Evolutionary conservation across 2,113 vertebrate genomes (phyloP), one percentile per base, ranked within the genome.

Genomic region (Bos javanicus): DNA sequence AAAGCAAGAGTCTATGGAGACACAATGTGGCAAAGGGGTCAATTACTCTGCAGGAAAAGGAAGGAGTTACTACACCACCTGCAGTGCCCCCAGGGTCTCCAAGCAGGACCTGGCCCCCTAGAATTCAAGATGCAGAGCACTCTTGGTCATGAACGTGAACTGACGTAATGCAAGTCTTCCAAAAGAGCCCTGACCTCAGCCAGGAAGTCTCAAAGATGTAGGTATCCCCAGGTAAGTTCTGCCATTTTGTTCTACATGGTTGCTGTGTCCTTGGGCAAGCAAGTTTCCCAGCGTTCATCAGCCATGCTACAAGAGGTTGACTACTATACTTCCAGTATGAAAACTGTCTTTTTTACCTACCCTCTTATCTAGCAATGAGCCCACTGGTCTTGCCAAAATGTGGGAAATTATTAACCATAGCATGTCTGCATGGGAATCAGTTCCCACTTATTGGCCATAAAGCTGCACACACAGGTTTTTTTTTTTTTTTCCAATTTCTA

Each of bases 41-140:
- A 83, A 59, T 87, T 76, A 91, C 94, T 95, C 97, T 95, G 10
- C 25, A 64, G 84, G 94, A 98, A 94, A 90, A 25, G 33, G 52
- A 92, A 94, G 52, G 76, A 96, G 59, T 95, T 97, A 91, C 62
- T 54, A 56, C 2, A 80, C 78, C 46, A 57, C 26, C 26, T 90
- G 87, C 14, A 91, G 50, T 62, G 80, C 82, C 36, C 11, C 11
- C 46, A 92, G 57, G 28, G 71, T 30, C 78, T 46, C 80, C 64
- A 85, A 92, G 46, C 16, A 71, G 23, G 81, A 90, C 36, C 17
- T 30, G 28, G 2, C 28, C 86, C 13, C 16, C 13, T 43, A 78
- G 48, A 46, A 92, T 56, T 91, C 28, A 54, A 71, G 78, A 81
- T 76, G 52, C 54, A n/a, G 36, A 93, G 67, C 10, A 92, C 59